Evolutionary conservation across 2,797 vertebrate genomes (phyloP).

Genomic region (Spheniscus humboldti): DNA sequence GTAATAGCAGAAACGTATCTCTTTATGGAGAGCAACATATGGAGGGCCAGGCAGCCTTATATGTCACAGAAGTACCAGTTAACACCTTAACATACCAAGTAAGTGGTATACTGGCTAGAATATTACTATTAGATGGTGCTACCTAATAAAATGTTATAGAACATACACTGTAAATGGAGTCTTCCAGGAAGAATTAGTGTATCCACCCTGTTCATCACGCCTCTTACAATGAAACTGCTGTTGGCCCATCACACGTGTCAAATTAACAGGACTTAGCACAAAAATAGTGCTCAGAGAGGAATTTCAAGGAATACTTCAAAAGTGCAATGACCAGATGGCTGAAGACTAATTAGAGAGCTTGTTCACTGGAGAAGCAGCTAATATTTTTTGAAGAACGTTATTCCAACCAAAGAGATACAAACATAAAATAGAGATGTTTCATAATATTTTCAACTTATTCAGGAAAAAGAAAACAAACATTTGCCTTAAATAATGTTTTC

Average conservation of each 20-base stretch:
- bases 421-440: neutral
- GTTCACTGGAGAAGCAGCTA: neutral
- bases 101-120: neutral
- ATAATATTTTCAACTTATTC: neutral
- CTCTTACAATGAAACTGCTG: neutral
- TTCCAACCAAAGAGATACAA: neutral
- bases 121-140: neutral
- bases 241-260: neutral
- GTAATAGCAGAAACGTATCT: neutral
- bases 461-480: neutral
- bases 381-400: neutral
- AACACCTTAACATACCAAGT: neutral
- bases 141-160: neutral
- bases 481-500: neutral
- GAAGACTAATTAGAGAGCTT: neutral
- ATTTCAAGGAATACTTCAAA: neutral
- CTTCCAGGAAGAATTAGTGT: neutral
- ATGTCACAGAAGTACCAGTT: neutral
- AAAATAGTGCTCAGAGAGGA: neutral
- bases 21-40: neutral
- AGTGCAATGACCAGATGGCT: neutral
- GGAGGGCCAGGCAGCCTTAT: neutral
- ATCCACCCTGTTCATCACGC: neutral
- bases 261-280: neutral
- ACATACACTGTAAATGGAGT: accelerated